Conservation (phyloP, 1,140 invertebrate species). For the Parapsyche elsis region DNA sequence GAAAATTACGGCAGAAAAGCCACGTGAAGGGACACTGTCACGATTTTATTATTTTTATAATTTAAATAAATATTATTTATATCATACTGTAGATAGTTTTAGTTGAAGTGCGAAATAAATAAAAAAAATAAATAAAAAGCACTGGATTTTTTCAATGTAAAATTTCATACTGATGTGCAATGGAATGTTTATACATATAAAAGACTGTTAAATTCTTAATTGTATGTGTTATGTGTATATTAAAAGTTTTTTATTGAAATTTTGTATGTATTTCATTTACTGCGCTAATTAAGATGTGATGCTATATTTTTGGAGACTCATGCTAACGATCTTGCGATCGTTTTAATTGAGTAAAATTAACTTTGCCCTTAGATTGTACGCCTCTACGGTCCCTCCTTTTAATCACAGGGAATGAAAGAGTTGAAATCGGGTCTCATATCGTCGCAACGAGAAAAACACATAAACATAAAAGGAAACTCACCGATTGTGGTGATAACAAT, state of each 20-base stretch:
- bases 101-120: too few relatives aligned
- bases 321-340: too few relatives aligned
- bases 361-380: too few relatives aligned
- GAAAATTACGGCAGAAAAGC: slow-evolving; percentile 49
- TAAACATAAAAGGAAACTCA: slow-evolving; percentile 65
- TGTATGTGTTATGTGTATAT: neutral
- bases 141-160: too few relatives aligned
- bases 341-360: too few relatives aligned
- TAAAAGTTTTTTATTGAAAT: neutral
- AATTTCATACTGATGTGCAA: too few relatives aligned
- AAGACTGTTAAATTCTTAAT: neutral
- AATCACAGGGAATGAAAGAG: neutral
- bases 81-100: too few relatives aligned
- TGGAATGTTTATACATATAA: neutral
- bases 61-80: too few relatives aligned
- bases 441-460: neutral
- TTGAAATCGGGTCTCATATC: slow-evolving; percentile 6
- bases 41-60: too few relatives aligned
- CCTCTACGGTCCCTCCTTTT: neutral
- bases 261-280: neutral
- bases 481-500: slow-evolving; percentile 98
- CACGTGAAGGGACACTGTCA: neutral
- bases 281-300: too few relatives aligned
- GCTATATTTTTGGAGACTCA: too few relatives aligned
- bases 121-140: too few relatives aligned